phyloP scores from a whole-genome alignment of 2,113 vertebrate species.

The Neopipo cinnamomea region DNA sequence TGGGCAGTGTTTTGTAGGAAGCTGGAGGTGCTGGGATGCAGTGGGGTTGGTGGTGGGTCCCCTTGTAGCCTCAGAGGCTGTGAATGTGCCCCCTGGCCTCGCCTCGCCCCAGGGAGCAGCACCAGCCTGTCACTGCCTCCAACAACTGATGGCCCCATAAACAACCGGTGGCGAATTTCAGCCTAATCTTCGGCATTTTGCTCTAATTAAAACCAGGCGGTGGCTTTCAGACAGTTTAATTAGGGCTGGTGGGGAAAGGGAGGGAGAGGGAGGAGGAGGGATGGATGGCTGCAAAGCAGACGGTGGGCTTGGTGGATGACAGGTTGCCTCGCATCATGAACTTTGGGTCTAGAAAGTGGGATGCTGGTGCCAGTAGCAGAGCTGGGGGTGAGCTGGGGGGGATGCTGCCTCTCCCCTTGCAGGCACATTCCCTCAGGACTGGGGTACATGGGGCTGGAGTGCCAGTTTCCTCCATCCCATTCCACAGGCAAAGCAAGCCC shows the following conservation, averaged over 20 bases:
- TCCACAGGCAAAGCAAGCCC: neutral
- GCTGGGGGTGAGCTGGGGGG: neutral
- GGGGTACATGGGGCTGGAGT: too few species aligned
- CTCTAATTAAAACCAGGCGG: constrained; percentile 76
- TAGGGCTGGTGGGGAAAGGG: constrained; percentile 64
- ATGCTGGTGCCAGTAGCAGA: neutral
- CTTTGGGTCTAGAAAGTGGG: neutral
- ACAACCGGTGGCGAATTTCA: constrained; percentile 67
- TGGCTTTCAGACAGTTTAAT: constrained; percentile 73
- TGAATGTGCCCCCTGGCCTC: neutral
- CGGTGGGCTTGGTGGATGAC: fast-evolving
- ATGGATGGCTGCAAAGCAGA: neutral
- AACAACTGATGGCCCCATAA: neutral
- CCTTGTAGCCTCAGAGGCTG: neutral
- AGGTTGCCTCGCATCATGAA: neutral
- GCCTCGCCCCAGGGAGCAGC: neutral
- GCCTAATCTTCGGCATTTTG: constrained; percentile 71
- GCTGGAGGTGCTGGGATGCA: neutral
- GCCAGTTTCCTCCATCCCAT: neutral
- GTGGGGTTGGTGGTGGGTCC: neutral
- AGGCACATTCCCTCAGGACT: neutral
- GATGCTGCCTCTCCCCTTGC: neutral
- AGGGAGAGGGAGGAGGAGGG: neutral
- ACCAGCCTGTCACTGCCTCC: constrained; percentile 28
- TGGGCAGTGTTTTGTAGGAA: neutral